phyloP scores from a whole-genome alignment of 64 coral and sea anemone species.

The Hydrozoanthus tunicans region DNA sequence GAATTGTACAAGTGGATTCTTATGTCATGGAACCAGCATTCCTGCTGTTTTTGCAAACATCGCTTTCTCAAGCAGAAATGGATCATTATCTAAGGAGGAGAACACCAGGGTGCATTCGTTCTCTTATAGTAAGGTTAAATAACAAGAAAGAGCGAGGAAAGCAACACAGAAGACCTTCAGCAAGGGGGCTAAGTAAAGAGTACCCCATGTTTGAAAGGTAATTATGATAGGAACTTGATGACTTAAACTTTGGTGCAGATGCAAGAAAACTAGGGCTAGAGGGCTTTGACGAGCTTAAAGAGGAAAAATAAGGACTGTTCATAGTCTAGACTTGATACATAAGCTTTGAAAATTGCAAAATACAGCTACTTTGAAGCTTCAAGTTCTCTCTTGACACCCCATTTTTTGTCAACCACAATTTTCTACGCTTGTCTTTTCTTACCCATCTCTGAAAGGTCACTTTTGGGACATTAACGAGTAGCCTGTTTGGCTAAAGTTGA shows the following conservation, averaged over 20 bases:
- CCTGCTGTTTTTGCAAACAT: conserved; percentile 78
- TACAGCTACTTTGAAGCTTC: no score
- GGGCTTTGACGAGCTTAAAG: no score
- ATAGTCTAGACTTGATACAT: no score
- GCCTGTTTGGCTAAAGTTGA: no score
- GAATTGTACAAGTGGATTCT: conserved; percentile 57
- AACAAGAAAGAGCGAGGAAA: conserved; percentile 48
- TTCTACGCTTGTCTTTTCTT: no score
- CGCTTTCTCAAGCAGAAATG: conserved; percentile 64
- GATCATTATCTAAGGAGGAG: conserved; percentile 72
- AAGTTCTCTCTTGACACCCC: no score
- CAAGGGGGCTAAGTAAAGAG: conserved; percentile 69
- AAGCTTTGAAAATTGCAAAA: no score
- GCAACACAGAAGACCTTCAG: conserved; percentile 6
- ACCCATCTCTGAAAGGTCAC: no score
- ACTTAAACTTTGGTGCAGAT: no score
- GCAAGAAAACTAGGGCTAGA: neutral
- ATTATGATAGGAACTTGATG: neutral
- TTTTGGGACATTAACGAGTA: no score
- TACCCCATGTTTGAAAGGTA: conserved; percentile 79
- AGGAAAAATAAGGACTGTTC: neutral
- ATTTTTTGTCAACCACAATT: no score
- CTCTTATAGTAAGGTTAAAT: conserved; percentile 72
- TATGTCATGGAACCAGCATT: conserved; percentile 74
- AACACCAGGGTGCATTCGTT: conserved; percentile 72